Evolutionary conservation across 1,140 invertebrate genomes (phyloP).

Genomic region (Drosophila funebris): DNA sequence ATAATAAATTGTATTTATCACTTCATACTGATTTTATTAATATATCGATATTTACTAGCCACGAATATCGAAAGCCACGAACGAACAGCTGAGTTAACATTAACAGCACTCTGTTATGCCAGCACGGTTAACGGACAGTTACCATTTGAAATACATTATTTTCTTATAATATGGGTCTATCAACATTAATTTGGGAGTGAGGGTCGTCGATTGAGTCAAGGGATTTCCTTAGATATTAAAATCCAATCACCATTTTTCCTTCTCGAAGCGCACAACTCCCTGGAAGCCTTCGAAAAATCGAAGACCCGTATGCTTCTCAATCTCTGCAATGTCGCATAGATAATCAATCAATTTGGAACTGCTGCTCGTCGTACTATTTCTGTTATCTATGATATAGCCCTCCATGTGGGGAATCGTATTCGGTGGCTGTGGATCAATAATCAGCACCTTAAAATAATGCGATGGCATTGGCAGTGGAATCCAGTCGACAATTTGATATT

Average conservation of each 20-base stretch:
- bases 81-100: slow-evolving; percentile 14
- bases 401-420: slow-evolving; percentile 42
- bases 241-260: slow-evolving; percentile 6
- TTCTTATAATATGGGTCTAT: too few species aligned
- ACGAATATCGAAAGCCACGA: not conserved
- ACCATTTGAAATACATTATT: too few species aligned
- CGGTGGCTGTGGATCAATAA: slow-evolving; percentile 87
- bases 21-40: not conserved
- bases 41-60: not conserved
- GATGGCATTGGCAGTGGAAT: slow-evolving; percentile 97
- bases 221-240: too few species aligned
- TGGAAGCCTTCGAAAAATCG: slow-evolving; percentile 45
- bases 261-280: slow-evolving; percentile 37
- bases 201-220: too few species aligned
- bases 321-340: slow-evolving; percentile 39
- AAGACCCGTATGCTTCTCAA: slow-evolving; percentile 54
- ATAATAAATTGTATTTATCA: not conserved
- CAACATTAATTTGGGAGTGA: too few species aligned
- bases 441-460: slow-evolving; percentile 98
- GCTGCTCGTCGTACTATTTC: not conserved
- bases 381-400: slow-evolving; percentile 57
- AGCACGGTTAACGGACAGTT: not conserved
- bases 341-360: slow-evolving; percentile 27
- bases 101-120: not conserved
- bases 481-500: slow-evolving; percentile 94